Evolutionary conservation across 2,113 vertebrate species (phyloP).

Genomic region (human (Homo sapiens)): GRCh38 chr3:115787001-115787500

Average conservation of each 20-base stretch:
- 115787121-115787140: background rate
- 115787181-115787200: background rate
- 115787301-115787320: background rate
- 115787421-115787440: background rate
- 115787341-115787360: background rate
- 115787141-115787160: background rate
- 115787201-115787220: background rate
- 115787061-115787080: background rate
- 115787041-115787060: conserved; percentile 11
- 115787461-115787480: background rate
- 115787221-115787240: background rate
- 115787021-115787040: background rate
- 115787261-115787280: background rate
- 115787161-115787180: background rate
- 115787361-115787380: background rate
- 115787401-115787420: background rate
- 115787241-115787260: background rate
- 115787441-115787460: background rate
- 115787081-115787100: background rate
- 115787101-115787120: background rate
- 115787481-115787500: background rate
- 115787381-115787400: background rate
- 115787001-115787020: background rate
- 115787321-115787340: background rate
- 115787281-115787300: background rate